Base-by-base conservation (phyloP, 2,113 vertebrate genomes). In the Paedocypris sp. region DNA sequence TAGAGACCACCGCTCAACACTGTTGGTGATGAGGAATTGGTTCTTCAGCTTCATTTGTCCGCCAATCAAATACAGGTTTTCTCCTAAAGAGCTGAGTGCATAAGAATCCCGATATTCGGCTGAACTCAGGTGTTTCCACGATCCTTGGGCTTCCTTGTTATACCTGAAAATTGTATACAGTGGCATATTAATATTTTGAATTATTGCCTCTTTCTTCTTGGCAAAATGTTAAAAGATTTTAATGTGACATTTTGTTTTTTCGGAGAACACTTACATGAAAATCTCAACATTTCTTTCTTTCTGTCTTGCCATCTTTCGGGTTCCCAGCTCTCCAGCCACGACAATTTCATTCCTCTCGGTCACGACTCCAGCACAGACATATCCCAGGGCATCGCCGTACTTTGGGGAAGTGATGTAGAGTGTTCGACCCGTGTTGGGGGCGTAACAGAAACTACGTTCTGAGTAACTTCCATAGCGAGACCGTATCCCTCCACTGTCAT, bases 41-140 rank as follows among this genome's bases (percentile, higher is more conserved):
- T 91, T 89, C 77, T 98, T 99, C 67, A 90, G 74, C 78, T 88
- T 97, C 91, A 94, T 97, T 75, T 93, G 90, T 15, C 95, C 95
- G 64, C 95, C 94, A 45, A 94, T 74, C 8, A 99, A 64, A 26
- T 94, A 99, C 31, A 99, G 76, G 29, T 89, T 86, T 0, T 88
- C 86, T 0, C 74, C 83, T 64, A 88, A 15, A 11, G 85, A 87
- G 20, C 85, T 90, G 60, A 97, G 32, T 0, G 88, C 89, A 0
- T 95, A 99, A 12, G 93, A 89, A 56, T 98, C 94, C 33, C 94
- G 88, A 68, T 91, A 89, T 60, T 97, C 82, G 7, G 92, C 73
- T 20, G 80, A 86, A 60, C 89, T 91, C 60, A 99, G 67, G 57
- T 75, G 86, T 64, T 94, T 88, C 95, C 95, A 99, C 62, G 82